A percentile compares a stretch with the other conserved stretches of the same genome.
Evolutionary conservation across 1,140 invertebrate species (phyloP).

Genomic region (Magallana angulata): DNA sequence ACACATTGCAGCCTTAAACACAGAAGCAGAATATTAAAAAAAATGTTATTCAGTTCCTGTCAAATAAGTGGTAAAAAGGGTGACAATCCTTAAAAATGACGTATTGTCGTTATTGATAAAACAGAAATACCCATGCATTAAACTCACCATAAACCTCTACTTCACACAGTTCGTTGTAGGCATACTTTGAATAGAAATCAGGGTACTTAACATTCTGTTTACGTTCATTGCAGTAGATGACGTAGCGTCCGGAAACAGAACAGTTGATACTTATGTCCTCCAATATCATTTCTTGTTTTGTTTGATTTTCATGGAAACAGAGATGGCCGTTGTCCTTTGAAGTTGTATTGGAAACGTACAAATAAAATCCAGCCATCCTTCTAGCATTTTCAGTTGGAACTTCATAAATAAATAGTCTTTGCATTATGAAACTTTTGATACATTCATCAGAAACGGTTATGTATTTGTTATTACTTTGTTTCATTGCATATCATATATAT

Average conservation of each 20-base stretch:
- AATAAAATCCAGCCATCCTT: neutral
- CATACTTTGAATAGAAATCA: neutral
- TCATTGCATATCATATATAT: too few relatives aligned
- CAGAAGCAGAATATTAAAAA: neutral
- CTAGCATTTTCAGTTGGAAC: too few relatives aligned
- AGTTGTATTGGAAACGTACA: neutral
- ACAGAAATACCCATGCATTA: neutral
- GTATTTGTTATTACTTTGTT: too few relatives aligned
- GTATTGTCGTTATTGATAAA: neutral
- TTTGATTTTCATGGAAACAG: constrained; percentile 8
- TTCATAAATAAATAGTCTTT: too few relatives aligned
- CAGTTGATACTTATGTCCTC: neutral
- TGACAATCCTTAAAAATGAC: neutral
- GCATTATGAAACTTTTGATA: too few relatives aligned
- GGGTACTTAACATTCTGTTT: neutral
- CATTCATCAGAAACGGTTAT: too few relatives aligned
- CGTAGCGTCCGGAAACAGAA: neutral
- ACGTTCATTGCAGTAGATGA: neutral
- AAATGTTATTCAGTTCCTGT: neutral
- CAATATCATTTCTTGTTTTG: neutral
- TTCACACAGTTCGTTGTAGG: neutral
- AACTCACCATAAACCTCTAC: neutral
- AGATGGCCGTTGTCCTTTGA: neutral
- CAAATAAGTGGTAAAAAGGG: neutral
- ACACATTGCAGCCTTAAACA: neutral